Evolutionary conservation across 2,113 vertebrate genomes (phyloP).

Genomic region (Lepisosteus osseus): DNA sequence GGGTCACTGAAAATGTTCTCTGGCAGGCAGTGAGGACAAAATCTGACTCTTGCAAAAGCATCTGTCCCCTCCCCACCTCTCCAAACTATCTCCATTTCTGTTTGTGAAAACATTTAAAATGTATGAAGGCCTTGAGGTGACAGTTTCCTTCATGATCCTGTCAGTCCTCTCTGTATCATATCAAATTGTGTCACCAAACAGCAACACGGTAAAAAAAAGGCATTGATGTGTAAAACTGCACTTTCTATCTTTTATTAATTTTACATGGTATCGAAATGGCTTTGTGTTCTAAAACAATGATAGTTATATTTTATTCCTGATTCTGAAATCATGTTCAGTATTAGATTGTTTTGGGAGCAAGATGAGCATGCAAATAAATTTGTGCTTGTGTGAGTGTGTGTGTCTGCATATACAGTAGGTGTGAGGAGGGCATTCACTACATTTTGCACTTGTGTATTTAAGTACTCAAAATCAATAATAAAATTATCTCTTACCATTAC

Average conservation of each 20-base stretch:
- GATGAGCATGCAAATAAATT: slow-evolving; percentile 11
- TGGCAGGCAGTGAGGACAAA: neutral
- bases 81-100: slow-evolving; percentile 45
- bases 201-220: slow-evolving; percentile 41
- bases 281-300: slow-evolving; percentile 14
- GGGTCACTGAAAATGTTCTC: neutral
- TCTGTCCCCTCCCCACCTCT: neutral
- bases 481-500: slow-evolving; percentile 9
- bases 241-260: slow-evolving; percentile 44
- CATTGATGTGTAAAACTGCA: slow-evolving; percentile 41
- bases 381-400: neutral
- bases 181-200: slow-evolving; percentile 40
- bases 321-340: slow-evolving; percentile 12
- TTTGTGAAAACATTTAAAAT: slow-evolving; percentile 48
- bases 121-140: slow-evolving; percentile 46
- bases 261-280: slow-evolving; percentile 30
- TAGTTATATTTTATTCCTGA: slow-evolving; percentile 17
- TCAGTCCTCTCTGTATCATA: slow-evolving; percentile 30
- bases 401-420: no score
- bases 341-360: slow-evolving; percentile 6
- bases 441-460: slow-evolving; percentile 28
- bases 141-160: slow-evolving; percentile 42
- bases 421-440: neutral
- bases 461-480: slow-evolving; percentile 36
- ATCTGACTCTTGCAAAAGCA: neutral